Evolutionary conservation across 2,113 vertebrate genomes (phyloP).

Genomic region (Poeciliopsis retropinna): DNA sequence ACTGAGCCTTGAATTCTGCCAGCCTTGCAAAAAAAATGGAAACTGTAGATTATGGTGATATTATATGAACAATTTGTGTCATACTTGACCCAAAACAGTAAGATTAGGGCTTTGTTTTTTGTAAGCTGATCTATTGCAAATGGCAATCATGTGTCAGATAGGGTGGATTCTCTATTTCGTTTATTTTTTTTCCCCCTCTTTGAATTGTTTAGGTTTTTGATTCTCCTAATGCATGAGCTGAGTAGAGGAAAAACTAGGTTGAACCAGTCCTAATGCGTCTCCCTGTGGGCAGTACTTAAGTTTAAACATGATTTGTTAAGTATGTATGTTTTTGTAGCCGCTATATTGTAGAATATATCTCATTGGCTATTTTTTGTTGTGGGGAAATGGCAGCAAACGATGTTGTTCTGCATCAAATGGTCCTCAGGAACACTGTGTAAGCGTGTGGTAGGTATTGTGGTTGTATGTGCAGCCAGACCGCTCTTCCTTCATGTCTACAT

Average conservation of each 20-base stretch:
- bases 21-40: conserved; percentile 63
- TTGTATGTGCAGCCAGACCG: conserved; percentile 53
- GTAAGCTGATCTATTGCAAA: conserved; percentile 79
- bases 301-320: conserved; percentile 72
- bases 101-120: conserved; percentile 71
- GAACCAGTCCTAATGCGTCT: conserved; percentile 57
- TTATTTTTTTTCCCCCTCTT: conserved; percentile 32
- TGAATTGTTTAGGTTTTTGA: conserved; percentile 62
- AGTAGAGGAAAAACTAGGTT: conserved; percentile 70
- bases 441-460: conserved; percentile 55
- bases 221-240: conserved; percentile 79
- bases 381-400: conserved; percentile 58
- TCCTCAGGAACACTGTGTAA: conserved; percentile 79
- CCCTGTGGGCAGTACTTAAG: conserved; percentile 57
- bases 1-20: conserved; percentile 75
- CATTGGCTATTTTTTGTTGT: conserved; percentile 69
- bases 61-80: conserved; percentile 71
- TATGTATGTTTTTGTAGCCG: conserved; percentile 76
- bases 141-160: conserved; percentile 80
- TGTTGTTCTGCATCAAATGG: conserved; percentile 67
- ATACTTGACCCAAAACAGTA: conserved; percentile 77
- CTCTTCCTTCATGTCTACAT: conserved; percentile 54
- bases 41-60: conserved; percentile 69
- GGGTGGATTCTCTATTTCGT: conserved; percentile 50
- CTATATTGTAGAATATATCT: conserved; percentile 75